Base-by-base conservation (phyloP, 1,140 invertebrate genomes). In the Bombus difficillimus region DNA sequence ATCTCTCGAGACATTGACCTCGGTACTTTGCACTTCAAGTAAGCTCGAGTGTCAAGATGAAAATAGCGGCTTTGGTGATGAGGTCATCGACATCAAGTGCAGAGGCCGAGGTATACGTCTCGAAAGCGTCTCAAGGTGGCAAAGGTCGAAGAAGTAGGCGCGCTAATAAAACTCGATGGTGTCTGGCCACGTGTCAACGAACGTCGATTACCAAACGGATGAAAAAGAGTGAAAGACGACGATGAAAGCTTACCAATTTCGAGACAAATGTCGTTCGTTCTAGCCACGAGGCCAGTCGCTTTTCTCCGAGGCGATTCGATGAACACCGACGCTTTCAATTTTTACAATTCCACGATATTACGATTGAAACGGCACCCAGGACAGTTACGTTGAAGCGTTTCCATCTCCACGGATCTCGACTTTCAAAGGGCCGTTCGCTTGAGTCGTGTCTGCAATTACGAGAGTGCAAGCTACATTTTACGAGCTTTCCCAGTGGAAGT, bases 1-100 rank as follows among this genome's bases (percentile, higher is more conserved):
- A 78, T 69, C 74, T 78, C 47, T 25, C 28, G 37, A 78, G 82
- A 79, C 82, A 72, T 79, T 79, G 75, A 79, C 69, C 83, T 81
- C 78, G 47, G 34, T 43, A 41, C 57, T 81, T 73, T 18, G 32
- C 57, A n/a, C 57, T 73, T 66, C 4, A 57, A 85, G 68, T 66
- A 66, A 39, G 57, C 69, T 62, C 78, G 57, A 81, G 69, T 79
- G 82, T 84, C 68, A 81, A 73, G 83, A 85, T 81, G 83, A 73
- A 85, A 85, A 85, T 74, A 80, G 83, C 83, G 59, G 62, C 25
- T 53, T 85, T 74, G 69, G 78, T 57, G 83, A 81, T 9, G 83
- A 85, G 77, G 78, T 81, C 83, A 64, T 81, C 39, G 83, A 81
- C 68, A 62, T 59, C 32, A 12, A 80, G 83, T 32, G 68, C 82